Evolutionary conservation across 2,797 vertebrate species (phyloP).

Genomic region (Zalophus californianus): DNA sequence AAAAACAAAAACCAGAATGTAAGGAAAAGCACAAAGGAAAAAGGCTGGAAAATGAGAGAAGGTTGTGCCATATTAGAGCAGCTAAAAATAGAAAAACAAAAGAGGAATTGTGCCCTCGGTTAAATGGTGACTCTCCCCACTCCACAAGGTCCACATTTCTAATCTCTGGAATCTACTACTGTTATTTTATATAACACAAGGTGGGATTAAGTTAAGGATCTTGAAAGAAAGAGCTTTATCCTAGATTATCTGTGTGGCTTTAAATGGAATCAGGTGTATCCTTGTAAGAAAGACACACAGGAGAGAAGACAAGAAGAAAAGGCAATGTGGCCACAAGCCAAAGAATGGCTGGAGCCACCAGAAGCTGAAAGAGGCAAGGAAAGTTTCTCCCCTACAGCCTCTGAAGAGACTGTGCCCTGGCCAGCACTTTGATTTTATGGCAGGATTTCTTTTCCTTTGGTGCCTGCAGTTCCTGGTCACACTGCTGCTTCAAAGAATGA

Average conservation of each 20-base stretch:
- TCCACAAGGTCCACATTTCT: neutral
- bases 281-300: neutral
- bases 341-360: neutral
- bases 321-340: neutral
- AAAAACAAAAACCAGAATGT: neutral
- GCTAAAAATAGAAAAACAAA: neutral
- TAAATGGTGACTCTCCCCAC: neutral
- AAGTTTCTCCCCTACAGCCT: neutral
- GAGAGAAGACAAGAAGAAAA: neutral
- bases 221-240: neutral
- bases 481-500: neutral
- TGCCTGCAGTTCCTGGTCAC: neutral
- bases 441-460: neutral
- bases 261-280: neutral
- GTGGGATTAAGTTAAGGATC: neutral
- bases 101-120: neutral
- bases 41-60: neutral
- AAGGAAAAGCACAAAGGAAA: neutral
- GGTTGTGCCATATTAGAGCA: neutral
- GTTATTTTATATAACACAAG: neutral
- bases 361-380: neutral
- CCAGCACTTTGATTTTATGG: neutral
- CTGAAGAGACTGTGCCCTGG: neutral
- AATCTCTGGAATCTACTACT: neutral
- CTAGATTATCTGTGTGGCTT: neutral